phyloP scores from a whole-genome alignment of 2,113 vertebrate species.

The Antechinus flavipes region DNA sequence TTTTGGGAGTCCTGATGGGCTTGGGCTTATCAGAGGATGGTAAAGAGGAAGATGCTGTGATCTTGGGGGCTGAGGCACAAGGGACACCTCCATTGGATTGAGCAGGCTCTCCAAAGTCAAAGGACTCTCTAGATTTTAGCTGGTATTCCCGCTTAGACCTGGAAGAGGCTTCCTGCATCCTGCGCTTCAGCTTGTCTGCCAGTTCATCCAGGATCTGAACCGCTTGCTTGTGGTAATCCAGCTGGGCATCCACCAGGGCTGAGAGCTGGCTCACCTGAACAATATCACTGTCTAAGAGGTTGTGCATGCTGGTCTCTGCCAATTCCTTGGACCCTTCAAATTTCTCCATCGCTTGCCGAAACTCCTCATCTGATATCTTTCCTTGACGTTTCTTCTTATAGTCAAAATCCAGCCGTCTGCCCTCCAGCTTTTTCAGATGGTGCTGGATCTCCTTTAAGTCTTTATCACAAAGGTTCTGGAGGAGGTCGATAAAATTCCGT shows the following conservation, averaged over 20 bases:
- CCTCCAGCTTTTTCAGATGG: slow-evolving; percentile 97
- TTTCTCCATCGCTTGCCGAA: slow-evolving; percentile 97
- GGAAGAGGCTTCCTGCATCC: slow-evolving; percentile 92
- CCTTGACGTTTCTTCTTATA: slow-evolving; percentile 99
- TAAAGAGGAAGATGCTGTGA: slow-evolving; percentile 88
- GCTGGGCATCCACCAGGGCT: slow-evolving; percentile 95
- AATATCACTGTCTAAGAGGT: slow-evolving; percentile 97
- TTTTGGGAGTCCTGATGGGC: slow-evolving; percentile 83
- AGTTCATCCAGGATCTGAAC: slow-evolving; percentile 97
- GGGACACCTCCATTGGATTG: slow-evolving; percentile 94
- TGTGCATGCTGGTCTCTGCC: slow-evolving; percentile 98
- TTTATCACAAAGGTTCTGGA: slow-evolving; percentile 97
- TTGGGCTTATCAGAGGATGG: slow-evolving; percentile 83
- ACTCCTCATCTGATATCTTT: slow-evolving; percentile 96
- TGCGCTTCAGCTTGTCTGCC: slow-evolving; percentile 92
- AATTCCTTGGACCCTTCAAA: slow-evolving; percentile 99
- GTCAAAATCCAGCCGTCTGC: slow-evolving; percentile 96
- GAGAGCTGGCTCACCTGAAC: slow-evolving; percentile 99
- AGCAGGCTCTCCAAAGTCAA: slow-evolving; percentile 89
- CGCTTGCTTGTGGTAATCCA: slow-evolving; percentile 96
- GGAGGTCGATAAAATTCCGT: slow-evolving; percentile 97
- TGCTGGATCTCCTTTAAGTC: slow-evolving; percentile 99
- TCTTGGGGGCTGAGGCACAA: slow-evolving; percentile 82
- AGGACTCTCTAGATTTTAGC: slow-evolving; percentile 92
- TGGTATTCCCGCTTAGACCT: slow-evolving; percentile 92